These are phyloP conservation scores for Perdita meconis DNA, from an alignment of 2,888 invertebrate species.

Conservation along the genomic window DNA sequence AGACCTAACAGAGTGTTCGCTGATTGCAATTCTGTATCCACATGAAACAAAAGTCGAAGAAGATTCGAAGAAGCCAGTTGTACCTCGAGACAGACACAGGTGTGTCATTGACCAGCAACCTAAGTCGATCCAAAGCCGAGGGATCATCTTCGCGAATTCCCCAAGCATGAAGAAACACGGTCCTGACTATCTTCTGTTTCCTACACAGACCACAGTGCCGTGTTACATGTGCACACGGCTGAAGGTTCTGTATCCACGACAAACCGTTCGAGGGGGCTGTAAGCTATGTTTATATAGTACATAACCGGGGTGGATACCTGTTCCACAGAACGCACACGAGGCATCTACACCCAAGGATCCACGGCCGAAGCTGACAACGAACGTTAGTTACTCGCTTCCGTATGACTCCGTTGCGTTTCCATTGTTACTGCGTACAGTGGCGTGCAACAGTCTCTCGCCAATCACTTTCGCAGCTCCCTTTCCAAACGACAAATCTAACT, in stretches of 20 bases:
- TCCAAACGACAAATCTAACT: background rate
- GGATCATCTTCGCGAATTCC: slow-evolving; percentile 31
- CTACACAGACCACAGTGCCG: slow-evolving; percentile 19
- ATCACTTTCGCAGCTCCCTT: background rate
- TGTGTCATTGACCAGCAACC: no score
- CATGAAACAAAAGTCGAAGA: no score
- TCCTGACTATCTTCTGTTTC: slow-evolving; percentile 40
- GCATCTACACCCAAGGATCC: slow-evolving; percentile 54
- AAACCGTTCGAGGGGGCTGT: slow-evolving; percentile 29
- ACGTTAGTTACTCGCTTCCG: slow-evolving; percentile 39
- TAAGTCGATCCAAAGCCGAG: background rate
- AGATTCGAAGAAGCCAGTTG: no score
- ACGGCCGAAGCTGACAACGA: slow-evolving; percentile 45
- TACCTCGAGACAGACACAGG: no score
- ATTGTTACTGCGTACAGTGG: slow-evolving; percentile 9
- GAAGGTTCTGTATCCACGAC: background rate
- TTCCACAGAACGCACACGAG: slow-evolving; percentile 59
- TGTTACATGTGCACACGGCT: slow-evolving; percentile 22
- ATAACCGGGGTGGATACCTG: slow-evolving; percentile 54
- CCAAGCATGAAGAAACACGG: slow-evolving; percentile 50
- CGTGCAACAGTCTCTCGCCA: slow-evolving; percentile 18
- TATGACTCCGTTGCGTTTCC: slow-evolving; percentile 32
- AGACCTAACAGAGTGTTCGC: no score
- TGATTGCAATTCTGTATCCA: no score
- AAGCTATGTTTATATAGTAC: slow-evolving; percentile 50